Percentiles rank a stretch among this genome's conserved stretches.
Evolutionary conservation across 2,888 invertebrate genomes (phyloP).

Genomic region (Acleris emargana): DNA sequence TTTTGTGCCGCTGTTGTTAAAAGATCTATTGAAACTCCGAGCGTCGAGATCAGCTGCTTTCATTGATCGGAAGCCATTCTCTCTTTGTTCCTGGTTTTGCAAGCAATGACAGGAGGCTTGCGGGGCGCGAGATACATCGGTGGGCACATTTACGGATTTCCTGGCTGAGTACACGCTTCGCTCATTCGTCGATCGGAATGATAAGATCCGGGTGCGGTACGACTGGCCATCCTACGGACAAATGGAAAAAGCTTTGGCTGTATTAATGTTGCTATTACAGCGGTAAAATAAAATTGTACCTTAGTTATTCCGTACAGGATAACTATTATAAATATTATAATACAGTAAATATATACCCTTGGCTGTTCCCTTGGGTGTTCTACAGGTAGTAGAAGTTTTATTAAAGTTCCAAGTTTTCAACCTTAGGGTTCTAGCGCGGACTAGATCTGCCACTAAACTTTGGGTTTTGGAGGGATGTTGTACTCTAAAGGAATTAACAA

Average conservation of each 20-base stretch:
- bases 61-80: slow-evolving; percentile 59
- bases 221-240: slow-evolving; percentile 74
- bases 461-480: too few relatives aligned
- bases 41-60: slow-evolving; percentile 54
- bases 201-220: slow-evolving; percentile 71
- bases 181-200: slow-evolving; percentile 74
- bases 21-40: slow-evolving; percentile 42
- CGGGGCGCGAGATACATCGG: slow-evolving; percentile 56
- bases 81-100: slow-evolving; percentile 53
- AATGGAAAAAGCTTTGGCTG: slow-evolving; percentile 25
- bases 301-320: too few relatives aligned
- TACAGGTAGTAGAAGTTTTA: too few relatives aligned
- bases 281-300: too few relatives aligned
- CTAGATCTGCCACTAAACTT: too few relatives aligned
- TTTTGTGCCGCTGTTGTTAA: slow-evolving; percentile 43
- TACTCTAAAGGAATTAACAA: too few relatives aligned
- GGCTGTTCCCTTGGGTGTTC: too few relatives aligned
- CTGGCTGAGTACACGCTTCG: slow-evolving; percentile 66
- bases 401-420: too few relatives aligned
- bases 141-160: slow-evolving; percentile 65
- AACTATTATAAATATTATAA: too few relatives aligned
- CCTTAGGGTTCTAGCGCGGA: too few relatives aligned
- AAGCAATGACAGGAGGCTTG: slow-evolving; percentile 64
- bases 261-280: not conserved
- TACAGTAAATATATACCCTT: too few relatives aligned